These are phyloP conservation scores for Heliconius cydno DNA, from an alignment of 2,888 invertebrate genomes.

Conservation along the genomic window DNA sequence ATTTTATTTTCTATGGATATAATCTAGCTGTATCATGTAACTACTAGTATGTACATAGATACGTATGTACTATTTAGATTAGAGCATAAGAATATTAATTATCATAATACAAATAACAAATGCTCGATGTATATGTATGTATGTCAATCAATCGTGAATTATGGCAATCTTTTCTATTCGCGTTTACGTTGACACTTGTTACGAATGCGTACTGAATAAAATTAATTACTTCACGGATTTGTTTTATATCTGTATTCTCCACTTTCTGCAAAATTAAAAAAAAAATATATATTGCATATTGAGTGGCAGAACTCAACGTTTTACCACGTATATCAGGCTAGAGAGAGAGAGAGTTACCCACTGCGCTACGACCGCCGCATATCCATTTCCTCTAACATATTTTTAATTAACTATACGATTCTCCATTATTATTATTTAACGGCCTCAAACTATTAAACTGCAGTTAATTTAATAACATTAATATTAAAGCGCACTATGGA, in stretches of 20 bases:
- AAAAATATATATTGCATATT: neutral
- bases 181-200: constrained; percentile 49
- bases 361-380: neutral
- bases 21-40: neutral
- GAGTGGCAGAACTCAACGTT: neutral
- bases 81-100: neutral
- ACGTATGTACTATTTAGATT: too few relatives aligned
- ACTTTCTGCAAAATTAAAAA: too few relatives aligned
- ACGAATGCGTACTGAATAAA: constrained; percentile 70
- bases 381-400: neutral
- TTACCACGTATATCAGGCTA: too few relatives aligned
- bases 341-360: neutral
- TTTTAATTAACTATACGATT: too few relatives aligned
- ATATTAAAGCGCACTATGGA: constrained; percentile 3
- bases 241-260: neutral
- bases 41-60: too few relatives aligned
- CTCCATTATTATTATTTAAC: neutral
- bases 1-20: neutral
- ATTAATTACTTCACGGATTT: constrained; percentile 72
- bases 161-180: constrained; percentile 51
- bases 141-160: constrained; percentile 47
- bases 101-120: constrained; percentile 25
- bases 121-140: constrained; percentile 37
- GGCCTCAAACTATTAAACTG: constrained; percentile 1
- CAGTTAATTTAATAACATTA: constrained; percentile 20